Conservation (phyloP, 2,797 vertebrate species). For the Saguinus oedipus region DNA sequence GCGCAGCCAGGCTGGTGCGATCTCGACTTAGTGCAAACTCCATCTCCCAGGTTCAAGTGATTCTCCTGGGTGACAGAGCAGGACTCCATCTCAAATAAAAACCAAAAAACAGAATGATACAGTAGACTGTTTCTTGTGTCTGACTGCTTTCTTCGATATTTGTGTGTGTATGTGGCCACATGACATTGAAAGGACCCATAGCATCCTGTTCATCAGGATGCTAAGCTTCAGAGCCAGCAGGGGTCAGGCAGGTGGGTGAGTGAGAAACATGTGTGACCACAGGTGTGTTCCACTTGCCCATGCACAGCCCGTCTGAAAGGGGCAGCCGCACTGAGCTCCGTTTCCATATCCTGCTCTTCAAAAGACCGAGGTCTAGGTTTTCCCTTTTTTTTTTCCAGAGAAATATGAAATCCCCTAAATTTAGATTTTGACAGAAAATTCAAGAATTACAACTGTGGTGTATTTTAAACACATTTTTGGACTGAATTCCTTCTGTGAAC, state of each 20-base stretch:
- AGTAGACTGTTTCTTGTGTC: background rate
- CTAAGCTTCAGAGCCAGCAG: background rate
- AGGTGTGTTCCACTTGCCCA: rapidly evolving
- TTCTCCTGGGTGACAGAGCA: background rate
- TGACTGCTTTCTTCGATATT: background rate
- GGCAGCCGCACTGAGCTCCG: background rate
- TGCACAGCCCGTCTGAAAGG: background rate
- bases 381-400: background rate
- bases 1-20: background rate
- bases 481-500: background rate
- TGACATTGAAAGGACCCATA: background rate
- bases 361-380: background rate
- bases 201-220: background rate
- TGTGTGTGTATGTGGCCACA: background rate
- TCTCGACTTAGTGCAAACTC: background rate
- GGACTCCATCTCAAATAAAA: background rate
- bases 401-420: background rate
- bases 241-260: background rate
- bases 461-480: background rate
- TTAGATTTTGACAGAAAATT: background rate
- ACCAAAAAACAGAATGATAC: background rate
- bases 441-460: background rate
- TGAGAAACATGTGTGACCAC: background rate
- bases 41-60: background rate
- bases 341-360: background rate